A percentile compares a stretch with the other conserved stretches of the same genome.
phyloP scores from a whole-genome alignment of 2,797 vertebrate genomes.

The Nannoperca obscura region DNA sequence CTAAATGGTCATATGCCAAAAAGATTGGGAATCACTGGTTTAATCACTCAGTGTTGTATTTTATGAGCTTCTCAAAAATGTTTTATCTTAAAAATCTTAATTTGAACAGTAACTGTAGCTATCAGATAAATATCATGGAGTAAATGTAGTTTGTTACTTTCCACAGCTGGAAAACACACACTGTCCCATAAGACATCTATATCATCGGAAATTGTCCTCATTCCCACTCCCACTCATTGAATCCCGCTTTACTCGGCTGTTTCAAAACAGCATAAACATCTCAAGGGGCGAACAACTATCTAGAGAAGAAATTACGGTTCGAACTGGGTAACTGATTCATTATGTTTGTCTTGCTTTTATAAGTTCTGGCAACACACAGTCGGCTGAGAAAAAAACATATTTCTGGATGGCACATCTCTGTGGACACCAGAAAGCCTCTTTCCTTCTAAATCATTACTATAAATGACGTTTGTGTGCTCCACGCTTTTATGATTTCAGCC shows the following conservation, averaged over 20 bases:
- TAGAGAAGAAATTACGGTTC: conserved; percentile 47
- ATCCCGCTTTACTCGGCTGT: conserved; percentile 41
- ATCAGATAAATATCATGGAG: not conserved
- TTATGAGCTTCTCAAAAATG: not conserved
- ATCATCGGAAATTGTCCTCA: conserved; percentile 51
- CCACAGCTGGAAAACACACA: conserved; percentile 35
- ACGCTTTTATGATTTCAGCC: conserved; percentile 74
- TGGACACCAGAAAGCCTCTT: conserved; percentile 63
- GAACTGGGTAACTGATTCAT: conserved; percentile 67
- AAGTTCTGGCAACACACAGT: conserved; percentile 54
- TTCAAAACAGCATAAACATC: conserved; percentile 63
- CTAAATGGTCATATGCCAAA: no score
- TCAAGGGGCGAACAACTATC: conserved; percentile 63
- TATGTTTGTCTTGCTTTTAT: conserved; percentile 68
- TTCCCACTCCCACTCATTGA: conserved; percentile 65
- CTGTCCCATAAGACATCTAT: conserved; percentile 50
- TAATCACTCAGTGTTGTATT: not conserved
- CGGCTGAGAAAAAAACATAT: conserved; percentile 54
- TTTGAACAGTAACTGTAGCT: not conserved
- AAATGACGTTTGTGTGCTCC: conserved; percentile 73
- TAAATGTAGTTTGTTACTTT: conserved; percentile 24
- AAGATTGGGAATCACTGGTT: not conserved
- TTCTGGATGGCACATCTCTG: conserved; percentile 70
- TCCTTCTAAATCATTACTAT: conserved; percentile 72
- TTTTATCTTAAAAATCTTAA: no score